These are phyloP conservation scores for Bovichtus diacanthus DNA, from an alignment of 2,797 vertebrate species.

Conservation along the genomic window DNA sequence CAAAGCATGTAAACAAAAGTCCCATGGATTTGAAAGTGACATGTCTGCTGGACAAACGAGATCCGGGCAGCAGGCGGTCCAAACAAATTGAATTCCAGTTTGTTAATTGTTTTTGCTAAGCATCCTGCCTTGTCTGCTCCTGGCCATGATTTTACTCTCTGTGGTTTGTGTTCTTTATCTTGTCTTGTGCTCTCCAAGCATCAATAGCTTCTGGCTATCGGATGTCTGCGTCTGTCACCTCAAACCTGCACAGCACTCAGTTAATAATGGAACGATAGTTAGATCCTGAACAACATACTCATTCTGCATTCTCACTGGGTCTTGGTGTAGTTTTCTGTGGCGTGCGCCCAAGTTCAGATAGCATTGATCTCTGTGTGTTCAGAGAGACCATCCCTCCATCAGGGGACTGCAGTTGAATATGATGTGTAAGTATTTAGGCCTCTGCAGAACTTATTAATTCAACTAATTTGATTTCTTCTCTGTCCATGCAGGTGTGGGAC, in stretches of 20 bases:
- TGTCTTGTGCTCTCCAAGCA: not conserved
- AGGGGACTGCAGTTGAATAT: too few relatives aligned
- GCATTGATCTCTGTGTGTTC: not conserved
- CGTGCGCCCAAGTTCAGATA: not conserved
- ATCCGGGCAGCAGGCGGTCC: not conserved
- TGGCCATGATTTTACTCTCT: not conserved
- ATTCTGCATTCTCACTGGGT: not conserved
- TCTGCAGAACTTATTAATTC: not conserved
- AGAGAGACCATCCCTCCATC: too few relatives aligned
- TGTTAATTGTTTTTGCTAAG: not conserved
- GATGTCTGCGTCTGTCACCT: not conserved
- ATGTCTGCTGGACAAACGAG: too few relatives aligned
- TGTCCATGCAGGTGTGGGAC: constrained; percentile 92
- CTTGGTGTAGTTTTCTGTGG: not conserved
- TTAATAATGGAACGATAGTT: not conserved
- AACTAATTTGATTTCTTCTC: not conserved
- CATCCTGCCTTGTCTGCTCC: not conserved
- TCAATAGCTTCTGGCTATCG: not conserved
- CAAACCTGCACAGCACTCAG: not conserved
- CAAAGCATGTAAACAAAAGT: not conserved
- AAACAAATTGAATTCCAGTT: not conserved
- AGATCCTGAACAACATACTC: not conserved
- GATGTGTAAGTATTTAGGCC: not conserved
- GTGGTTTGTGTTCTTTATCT: not conserved
- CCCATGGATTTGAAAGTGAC: not conserved